phyloP scores from a whole-genome alignment of 2,113 vertebrate genomes.

The Phrynosoma blainvillii region DNA sequence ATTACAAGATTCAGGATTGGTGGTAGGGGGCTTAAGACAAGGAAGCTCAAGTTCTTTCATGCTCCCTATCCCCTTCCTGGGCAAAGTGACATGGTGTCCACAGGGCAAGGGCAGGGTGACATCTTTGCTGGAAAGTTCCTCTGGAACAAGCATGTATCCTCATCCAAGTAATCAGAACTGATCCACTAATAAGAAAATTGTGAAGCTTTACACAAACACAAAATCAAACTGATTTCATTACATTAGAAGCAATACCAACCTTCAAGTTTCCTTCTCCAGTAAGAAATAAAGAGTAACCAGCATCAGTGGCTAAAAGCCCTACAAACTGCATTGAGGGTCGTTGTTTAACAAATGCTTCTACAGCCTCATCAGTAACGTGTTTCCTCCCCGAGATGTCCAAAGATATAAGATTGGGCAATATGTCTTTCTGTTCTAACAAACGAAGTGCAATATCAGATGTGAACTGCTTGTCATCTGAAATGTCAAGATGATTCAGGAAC shows the following conservation, averaged over 20 bases:
- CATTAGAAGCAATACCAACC: constrained; percentile 75
- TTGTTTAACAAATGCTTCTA: constrained; percentile 90
- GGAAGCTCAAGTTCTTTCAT: too few species aligned
- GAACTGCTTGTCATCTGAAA: constrained; percentile 98
- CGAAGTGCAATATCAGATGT: constrained; percentile 97
- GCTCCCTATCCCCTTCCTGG: too few species aligned
- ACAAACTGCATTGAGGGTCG: constrained; percentile 95
- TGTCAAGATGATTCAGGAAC: constrained; percentile 93
- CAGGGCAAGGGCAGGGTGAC: not conserved
- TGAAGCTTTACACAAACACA: not conserved
- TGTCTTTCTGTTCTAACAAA: constrained; percentile 89
- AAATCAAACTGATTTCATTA: constrained; percentile 4
- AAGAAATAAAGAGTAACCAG: constrained; percentile 94
- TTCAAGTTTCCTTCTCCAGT: constrained; percentile 93
- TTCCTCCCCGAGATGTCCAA: constrained; percentile 96
- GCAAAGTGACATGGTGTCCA: not conserved
- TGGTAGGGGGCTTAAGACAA: too few species aligned
- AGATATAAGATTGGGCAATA: constrained; percentile 89
- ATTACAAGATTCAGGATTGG: too few species aligned
- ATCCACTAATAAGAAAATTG: not conserved
- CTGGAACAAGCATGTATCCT: not conserved
- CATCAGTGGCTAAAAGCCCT: constrained; percentile 94
- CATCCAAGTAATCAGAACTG: not conserved
- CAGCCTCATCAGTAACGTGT: constrained; percentile 92
- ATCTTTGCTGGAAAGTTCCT: not conserved